Base-by-base conservation (phyloP, 2,888 invertebrate genomes). In the Morpho deidamia region DNA sequence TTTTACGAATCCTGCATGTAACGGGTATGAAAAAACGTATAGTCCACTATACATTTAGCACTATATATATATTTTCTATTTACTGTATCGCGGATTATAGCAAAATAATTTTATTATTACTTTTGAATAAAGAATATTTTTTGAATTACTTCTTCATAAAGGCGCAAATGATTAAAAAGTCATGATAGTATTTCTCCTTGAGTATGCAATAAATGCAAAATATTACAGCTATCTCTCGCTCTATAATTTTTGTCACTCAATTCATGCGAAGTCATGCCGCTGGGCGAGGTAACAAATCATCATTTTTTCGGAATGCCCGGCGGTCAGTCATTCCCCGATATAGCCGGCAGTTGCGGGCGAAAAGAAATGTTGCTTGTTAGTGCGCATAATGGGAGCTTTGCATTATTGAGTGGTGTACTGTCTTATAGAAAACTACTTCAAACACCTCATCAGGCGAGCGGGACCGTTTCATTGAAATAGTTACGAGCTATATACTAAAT, bases 311-410 rank as follows among this genome's bases (percentile, higher is more conserved):
- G 71, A 69, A 73, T 67, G 71, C 60, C 70, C 69, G 69, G 65
- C 71, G 64, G 67, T 68, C 68, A 65, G 67, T 65, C 76, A 67
- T 75, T 79, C 74, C 76, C 72, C 67, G 77, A 78, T 78, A 76
- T 70, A 74, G 77, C 61, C 61, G 63, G 70, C 54, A 61, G 70
- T 56, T 71, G 65, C 62, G 61, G 67, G 67, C 64, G 65, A 71
- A 77, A 80, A 83, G 80, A 83, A 82, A 81, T 79, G 78, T 70
- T 59, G 69, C 86, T 88, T 81, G 86, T 87, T 87, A 88, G 75
- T 67, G 69, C 61, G 68, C 61, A 76, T 85, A 86, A 83, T 86
- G 83, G 76, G 71, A 73, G 77, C 76, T 78, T 81, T 80, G 76
- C 74, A 72, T 74, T 80, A 78, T 76, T 78, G 76, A 71, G 68